Conservation (phyloP, 92 coral and sea anemone genomes). For the Anthopleura xanthogrammica region DNA sequence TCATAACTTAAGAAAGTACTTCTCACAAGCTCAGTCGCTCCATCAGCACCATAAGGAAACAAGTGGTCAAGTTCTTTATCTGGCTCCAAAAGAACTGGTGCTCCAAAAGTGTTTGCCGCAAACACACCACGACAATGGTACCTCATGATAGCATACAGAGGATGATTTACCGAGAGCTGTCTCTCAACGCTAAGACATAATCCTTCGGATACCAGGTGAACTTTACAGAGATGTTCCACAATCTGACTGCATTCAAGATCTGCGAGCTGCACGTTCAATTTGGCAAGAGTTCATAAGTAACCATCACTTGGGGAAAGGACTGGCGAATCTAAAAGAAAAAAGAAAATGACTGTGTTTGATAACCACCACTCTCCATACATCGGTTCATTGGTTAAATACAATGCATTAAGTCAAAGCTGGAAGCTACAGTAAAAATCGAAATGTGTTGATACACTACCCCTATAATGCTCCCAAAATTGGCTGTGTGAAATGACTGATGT, state of each 20-base stretch:
- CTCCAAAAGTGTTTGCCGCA: constrained; percentile 54
- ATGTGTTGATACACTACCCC: no score
- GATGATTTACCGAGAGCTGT: constrained; percentile 54
- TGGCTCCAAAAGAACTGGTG: constrained; percentile 48
- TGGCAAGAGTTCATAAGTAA: constrained; percentile 37
- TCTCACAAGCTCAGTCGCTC: constrained; percentile 40
- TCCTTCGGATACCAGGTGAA: background rate
- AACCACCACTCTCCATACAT: no score
- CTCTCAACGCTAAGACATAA: constrained; percentile 16
- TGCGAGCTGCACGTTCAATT: constrained; percentile 52
- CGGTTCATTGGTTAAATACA: no score
- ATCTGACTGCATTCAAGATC: constrained; percentile 56
- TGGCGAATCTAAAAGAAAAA: background rate
- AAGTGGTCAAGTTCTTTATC: no score
- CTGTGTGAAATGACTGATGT: no score
- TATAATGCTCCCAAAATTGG: no score
- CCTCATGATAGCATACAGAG: constrained; percentile 50
- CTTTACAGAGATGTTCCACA: constrained; percentile 9
- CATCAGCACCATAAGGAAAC: constrained; percentile 55
- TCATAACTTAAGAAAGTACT: constrained; percentile 26
- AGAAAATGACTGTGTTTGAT: no score
- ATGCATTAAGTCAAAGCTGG: no score
- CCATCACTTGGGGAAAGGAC: constrained; percentile 10
- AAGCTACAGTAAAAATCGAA: no score
- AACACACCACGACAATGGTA: constrained; percentile 69